phyloP scores from a whole-genome alignment of 2,113 vertebrate genomes.

The Trematocara zebra region DNA sequence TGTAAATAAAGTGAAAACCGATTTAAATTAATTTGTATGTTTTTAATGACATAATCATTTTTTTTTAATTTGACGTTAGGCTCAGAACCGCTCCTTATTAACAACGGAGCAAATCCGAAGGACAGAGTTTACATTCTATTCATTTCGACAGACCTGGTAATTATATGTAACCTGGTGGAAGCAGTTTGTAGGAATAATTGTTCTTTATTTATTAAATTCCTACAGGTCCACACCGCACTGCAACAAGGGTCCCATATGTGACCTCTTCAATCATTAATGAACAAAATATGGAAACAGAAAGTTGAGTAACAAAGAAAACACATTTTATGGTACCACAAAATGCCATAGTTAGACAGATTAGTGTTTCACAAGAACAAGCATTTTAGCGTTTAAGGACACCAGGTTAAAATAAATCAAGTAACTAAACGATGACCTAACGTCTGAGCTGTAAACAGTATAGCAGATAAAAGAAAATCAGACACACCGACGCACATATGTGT shows the following conservation, averaged over 20 bases:
- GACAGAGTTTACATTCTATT: background rate
- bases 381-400: background rate
- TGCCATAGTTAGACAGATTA: background rate
- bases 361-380: background rate
- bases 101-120: rapidly evolving
- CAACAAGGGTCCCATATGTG: background rate
- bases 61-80: rapidly evolving
- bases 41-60: background rate
- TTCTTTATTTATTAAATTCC: background rate
- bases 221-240: rapidly evolving
- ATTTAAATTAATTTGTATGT: background rate
- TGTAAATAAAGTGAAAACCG: background rate
- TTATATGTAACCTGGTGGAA: background rate
- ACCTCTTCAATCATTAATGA: background rate
- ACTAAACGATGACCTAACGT: background rate
- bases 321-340: background rate
- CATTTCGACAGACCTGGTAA: background rate
- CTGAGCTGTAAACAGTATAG: background rate
- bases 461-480: background rate
- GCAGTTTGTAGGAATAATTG: background rate
- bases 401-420: background rate
- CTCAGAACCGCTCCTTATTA: background rate
- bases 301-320: background rate
- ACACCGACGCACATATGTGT: background rate
- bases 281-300: background rate